Percentiles rank a stretch among this genome's conserved stretches.
phyloP scores from a whole-genome alignment of 2,888 invertebrate species.

The Ligdia adustata region DNA sequence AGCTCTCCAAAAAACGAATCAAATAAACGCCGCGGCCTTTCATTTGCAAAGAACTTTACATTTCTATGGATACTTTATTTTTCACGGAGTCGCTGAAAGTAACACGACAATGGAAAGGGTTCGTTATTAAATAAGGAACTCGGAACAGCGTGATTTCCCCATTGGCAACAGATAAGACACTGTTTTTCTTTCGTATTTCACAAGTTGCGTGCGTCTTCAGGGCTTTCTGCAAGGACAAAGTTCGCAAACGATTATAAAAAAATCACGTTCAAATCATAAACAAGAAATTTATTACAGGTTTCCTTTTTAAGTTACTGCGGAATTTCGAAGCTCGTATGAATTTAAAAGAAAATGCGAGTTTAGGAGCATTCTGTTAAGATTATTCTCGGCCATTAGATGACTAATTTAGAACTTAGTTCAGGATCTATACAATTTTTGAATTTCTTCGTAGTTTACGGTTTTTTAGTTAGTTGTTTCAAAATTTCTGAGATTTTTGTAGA shows the following conservation, averaged over 20 bases:
- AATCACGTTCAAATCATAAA: conserved; percentile 4
- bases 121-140: conserved; percentile 22
- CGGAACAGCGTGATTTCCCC: conserved; percentile 16
- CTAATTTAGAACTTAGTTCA: too few species aligned
- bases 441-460: too few species aligned
- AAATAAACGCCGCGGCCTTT: conserved; percentile 23
- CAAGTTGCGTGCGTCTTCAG: background rate
- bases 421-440: too few species aligned
- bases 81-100: conserved; percentile 16
- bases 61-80: conserved; percentile 20
- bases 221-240: background rate
- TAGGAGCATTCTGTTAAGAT: too few species aligned
- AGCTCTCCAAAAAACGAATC: conserved; percentile 21
- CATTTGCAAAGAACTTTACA: conserved; percentile 14
- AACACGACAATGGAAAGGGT: conserved; percentile 25
- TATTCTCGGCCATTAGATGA: too few species aligned
- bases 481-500: too few species aligned
- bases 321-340: too few species aligned
- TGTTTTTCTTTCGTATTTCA: conserved; percentile 11
- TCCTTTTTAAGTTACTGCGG: background rate
- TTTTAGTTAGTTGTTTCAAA: too few species aligned
- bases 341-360: too few species aligned
- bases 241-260: conserved; percentile 1
- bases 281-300: conserved; percentile 2
- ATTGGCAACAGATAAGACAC: conserved; percentile 15